Base-by-base conservation (phyloP, 53 echinoderm and acorn worm genomes). In the Holothuria scabra region DNA sequence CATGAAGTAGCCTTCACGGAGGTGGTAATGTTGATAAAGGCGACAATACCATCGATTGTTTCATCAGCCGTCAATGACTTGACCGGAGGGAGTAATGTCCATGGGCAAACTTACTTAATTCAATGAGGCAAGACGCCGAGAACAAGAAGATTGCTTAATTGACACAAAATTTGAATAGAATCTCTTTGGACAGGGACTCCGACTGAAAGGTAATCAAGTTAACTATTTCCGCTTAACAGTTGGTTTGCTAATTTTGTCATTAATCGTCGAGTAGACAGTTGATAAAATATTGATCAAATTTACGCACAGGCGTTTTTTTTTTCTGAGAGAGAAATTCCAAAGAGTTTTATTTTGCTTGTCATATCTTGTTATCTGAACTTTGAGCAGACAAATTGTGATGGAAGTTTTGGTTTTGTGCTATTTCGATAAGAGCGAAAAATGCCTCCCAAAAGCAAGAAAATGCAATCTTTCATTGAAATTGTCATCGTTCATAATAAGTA, bases 111-210 rank as follows among this genome's bases (percentile, higher is more conserved):
- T 20, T 25, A 52, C 46, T 38, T 72, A 72, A 72, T 72, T 41
- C 26, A 72, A 72, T 72, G 72, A 72, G 12, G 41, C 46, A 20
- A 72, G 72, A 72, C 46, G 72, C 72, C 72, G 48, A 44, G 46
- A 46, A 72, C 72, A 72, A 38, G 72, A 25, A 72, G 18, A 72
- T 72, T 72, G 72, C 22, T 72, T 46, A 72, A 72, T 72, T 72
- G 72, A 72, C 72, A 72, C 72, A 72, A 72, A 72, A 44, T 72
- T 72, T 72, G 72, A 72, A 72, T 72, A 72, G 44, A 46, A 72
- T 72, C 46, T 72, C 72, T 72, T 72, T 72, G 72, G 72, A 49
- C 72, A n/a, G 46, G 12, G 48, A 23, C 48, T 46, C n/a, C 7
- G 72, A 38, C 72, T 44, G 5, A 25, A 46, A 21, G 24, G 44